Evolutionary conservation across 2,888 invertebrate genomes (phyloP), one percentile per base, ranked within the genome.

Genomic region (Polyommatus iphigenia): DNA sequence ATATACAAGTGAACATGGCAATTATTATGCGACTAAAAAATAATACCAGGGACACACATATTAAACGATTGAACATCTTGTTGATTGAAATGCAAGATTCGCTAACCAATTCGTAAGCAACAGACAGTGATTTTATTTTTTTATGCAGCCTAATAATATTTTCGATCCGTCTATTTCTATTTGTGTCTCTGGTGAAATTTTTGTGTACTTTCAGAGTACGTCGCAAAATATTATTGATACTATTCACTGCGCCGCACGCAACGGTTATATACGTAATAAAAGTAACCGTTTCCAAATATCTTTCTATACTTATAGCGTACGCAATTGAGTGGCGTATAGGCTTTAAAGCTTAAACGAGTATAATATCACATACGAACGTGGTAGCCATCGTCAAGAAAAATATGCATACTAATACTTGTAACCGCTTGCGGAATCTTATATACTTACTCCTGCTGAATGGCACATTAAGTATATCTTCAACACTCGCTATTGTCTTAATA

Each of bases 1-100:
- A 71, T 32, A 71, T 71, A 71, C 71, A 71, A 71, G 18, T 71
- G 15, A 32, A 71, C 71, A 71, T 71, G 15, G 32, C 13, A 7
- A 71, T 8, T 71, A 13, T 32, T 13, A 71, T 71, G 13, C 71
- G 32, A 15, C 1, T 71, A 5, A 71, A 71, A 71, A 71, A 71
- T 20, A 71, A 18, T 29, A 32, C 5, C 32, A 71, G 29, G 13
- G 71, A 71, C 32, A 71, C 32, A 13, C 24, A 71, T 29, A 71
- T 71, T 6, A 71, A 18, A 32, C 20, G 18, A 32, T 10, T 13
- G 32, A 71, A 71, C 15, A 29, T 32, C 18, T 71, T 32, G 24
- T 67, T 67, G 18, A 71, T 29, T 13, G 18, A 15, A 32, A 15
- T 29, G 29, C 13, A 32, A 13, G 71, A 13, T 71, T 10, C 13